Percentiles rank a stretch among this genome's conserved stretches.
Conservation (phyloP, 2,888 invertebrate genomes). For the Lasioglossum calceatum region DNA sequence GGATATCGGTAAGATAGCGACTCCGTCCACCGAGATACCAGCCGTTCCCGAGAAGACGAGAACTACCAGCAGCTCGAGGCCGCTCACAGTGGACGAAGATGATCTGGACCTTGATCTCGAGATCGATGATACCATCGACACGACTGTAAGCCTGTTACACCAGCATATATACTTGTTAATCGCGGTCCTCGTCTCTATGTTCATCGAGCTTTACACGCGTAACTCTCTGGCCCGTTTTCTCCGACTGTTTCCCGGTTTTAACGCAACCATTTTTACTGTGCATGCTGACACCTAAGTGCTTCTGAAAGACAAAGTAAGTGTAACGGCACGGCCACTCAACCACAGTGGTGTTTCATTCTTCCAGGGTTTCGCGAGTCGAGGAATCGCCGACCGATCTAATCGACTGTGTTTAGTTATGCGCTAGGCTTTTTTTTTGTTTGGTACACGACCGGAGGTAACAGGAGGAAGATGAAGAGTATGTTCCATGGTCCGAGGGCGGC, state of each 20-base stretch:
- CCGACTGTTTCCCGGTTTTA: slow-evolving; percentile 20
- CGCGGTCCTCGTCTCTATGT: neutral
- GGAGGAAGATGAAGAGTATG: neutral
- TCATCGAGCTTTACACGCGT: neutral
- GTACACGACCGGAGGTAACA: neutral
- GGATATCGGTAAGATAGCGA: slow-evolving; percentile 62
- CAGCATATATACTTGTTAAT: neutral
- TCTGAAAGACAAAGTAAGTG: slow-evolving; percentile 66
- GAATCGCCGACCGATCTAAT: neutral
- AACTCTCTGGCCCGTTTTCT: neutral
- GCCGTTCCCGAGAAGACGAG: slow-evolving; percentile 62
- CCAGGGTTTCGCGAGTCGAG: neutral
- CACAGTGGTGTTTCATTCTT: neutral
- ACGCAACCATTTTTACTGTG: slow-evolving; percentile 56
- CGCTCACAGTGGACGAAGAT: slow-evolving; percentile 85
- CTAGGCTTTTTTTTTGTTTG: neutral
- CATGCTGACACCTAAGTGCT: slow-evolving; percentile 68
- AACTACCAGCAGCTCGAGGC: slow-evolving; percentile 75
- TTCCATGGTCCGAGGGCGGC: neutral
- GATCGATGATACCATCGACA: slow-evolving; percentile 92
- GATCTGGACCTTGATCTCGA: slow-evolving; percentile 95
- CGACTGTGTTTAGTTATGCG: neutral
- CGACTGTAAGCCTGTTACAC: slow-evolving; percentile 86
- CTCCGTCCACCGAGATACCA: slow-evolving; percentile 12
- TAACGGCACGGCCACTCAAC: neutral